phyloP scores from a whole-genome alignment of 2,888 invertebrate species.

The Metalampra italica region DNA sequence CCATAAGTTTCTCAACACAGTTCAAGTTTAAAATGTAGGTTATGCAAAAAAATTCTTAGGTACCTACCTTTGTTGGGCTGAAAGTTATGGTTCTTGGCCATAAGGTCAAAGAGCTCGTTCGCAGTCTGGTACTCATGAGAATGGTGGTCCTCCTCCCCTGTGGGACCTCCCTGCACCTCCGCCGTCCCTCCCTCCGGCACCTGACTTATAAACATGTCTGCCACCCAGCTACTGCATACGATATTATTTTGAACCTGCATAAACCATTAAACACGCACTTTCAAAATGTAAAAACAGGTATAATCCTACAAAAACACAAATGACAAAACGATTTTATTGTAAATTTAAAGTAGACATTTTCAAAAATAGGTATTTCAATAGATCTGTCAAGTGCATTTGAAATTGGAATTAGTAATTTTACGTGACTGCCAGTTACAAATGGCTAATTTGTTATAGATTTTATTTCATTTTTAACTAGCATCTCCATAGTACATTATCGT shows the following conservation, averaged over 20 bases:
- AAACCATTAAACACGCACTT: constrained; percentile 29
- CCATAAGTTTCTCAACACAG: no score
- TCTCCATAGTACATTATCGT: no score
- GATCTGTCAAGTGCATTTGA: constrained; percentile 34
- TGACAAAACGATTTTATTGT: constrained; percentile 46
- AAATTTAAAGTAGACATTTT: constrained; percentile 49
- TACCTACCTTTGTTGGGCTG: constrained; percentile 9
- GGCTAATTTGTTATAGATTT: neutral
- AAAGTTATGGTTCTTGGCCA: constrained; percentile 42
- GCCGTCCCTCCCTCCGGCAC: constrained; percentile 32
- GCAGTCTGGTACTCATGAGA: constrained; percentile 46
- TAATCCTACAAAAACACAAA: constrained; percentile 43
- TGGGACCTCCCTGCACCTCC: constrained; percentile 14
- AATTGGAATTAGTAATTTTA: constrained; percentile 26
- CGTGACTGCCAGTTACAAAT: neutral
- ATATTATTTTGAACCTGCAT: constrained; percentile 34
- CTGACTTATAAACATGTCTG: constrained; percentile 53
- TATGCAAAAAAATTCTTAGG: no score
- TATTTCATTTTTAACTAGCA: no score
- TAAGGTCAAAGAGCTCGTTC: constrained; percentile 50
- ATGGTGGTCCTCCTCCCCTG: constrained; percentile 14
- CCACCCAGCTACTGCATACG: constrained; percentile 34
- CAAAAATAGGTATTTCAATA: constrained; percentile 26
- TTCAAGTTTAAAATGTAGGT: no score
- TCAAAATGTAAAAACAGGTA: constrained; percentile 34